A percentile compares a stretch with the other conserved stretches of the same genome.
phyloP scores from a whole-genome alignment of 1,140 invertebrate genomes.

The Tetramorium alpestre region DNA sequence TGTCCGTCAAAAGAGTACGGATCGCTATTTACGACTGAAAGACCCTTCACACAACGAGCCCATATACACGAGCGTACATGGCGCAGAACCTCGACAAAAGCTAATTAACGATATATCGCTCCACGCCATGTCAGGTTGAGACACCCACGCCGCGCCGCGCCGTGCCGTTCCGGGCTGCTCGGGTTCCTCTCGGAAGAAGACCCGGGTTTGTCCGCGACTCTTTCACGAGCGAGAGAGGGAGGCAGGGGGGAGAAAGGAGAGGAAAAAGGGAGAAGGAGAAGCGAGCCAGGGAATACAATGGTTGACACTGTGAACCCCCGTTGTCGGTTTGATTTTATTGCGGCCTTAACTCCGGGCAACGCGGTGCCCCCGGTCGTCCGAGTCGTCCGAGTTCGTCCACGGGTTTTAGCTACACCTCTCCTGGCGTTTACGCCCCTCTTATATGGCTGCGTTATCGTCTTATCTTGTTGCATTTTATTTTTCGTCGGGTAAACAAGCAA shows the following conservation, averaged over 20 bases:
- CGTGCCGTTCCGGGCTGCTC: not conserved
- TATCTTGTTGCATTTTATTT: conserved; percentile 31
- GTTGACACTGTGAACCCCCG: conserved; percentile 69
- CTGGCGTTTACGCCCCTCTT: not conserved
- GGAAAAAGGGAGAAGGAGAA: conserved; percentile 14
- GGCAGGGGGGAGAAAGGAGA: not conserved
- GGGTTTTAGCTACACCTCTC: not conserved
- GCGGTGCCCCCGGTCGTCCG: conserved; percentile 49
- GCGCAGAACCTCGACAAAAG: conserved; percentile 57
- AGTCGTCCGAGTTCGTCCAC: conserved; percentile 58
- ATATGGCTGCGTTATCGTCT: conserved; percentile 6
- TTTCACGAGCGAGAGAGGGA: conserved; percentile 1
- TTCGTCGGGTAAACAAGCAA: not conserved
- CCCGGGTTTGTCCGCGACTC: not conserved
- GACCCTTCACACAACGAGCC: not conserved
- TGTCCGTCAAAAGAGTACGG: conserved; percentile 28
- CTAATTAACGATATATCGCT: conserved; percentile 70
- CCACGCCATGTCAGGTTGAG: conserved; percentile 56
- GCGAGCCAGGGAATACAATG: conserved; percentile 66
- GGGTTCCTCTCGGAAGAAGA: conserved; percentile 47
- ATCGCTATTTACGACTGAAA: conserved; percentile 24
- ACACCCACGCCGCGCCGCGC: conserved; percentile 49
- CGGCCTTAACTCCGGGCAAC: conserved; percentile 38
- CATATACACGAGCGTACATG: conserved; percentile 14
- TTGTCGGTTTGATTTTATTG: conserved; percentile 71